phyloP scores from a whole-genome alignment of 2,888 invertebrate genomes.

The Stenchaetothrips biformis region DNA sequence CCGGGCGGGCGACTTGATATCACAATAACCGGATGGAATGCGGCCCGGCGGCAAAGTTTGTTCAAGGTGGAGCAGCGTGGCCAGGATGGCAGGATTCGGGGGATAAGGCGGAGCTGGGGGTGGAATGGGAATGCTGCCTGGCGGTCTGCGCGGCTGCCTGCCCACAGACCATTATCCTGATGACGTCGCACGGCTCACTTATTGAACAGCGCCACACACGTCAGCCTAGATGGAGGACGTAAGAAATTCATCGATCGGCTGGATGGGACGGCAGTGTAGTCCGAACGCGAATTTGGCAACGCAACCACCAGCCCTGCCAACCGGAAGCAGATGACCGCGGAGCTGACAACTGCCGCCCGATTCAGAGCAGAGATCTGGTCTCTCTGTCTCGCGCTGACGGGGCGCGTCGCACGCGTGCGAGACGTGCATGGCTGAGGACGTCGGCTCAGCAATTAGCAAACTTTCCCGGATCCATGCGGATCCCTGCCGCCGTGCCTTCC shows the following conservation, averaged over 20 bases:
- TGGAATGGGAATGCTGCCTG: neutral
- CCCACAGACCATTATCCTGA: neutral
- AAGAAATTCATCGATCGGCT: conserved; percentile 10
- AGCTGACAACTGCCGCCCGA: neutral
- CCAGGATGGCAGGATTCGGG: neutral
- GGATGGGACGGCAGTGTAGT: neutral
- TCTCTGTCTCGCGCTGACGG: neutral
- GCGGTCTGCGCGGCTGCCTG: neutral
- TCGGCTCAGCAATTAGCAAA: neutral
- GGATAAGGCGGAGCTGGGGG: neutral
- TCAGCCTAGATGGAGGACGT: neutral
- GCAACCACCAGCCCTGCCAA: neutral
- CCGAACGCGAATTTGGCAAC: neutral
- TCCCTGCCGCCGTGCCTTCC: neutral
- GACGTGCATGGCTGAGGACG: neutral
- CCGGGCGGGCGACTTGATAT: neutral
- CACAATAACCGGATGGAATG: conserved; percentile 6
- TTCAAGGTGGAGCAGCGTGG: neutral
- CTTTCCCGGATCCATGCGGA: neutral
- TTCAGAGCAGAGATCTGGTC: too few relatives aligned
- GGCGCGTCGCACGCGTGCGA: neutral
- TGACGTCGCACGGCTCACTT: neutral
- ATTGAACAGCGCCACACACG: neutral
- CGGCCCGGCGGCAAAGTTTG: neutral
- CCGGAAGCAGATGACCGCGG: neutral